Evolutionary conservation across 1,140 invertebrate genomes (phyloP), one percentile per base, ranked within the genome.

Genomic region (Trigoniulus corallinus): DNA sequence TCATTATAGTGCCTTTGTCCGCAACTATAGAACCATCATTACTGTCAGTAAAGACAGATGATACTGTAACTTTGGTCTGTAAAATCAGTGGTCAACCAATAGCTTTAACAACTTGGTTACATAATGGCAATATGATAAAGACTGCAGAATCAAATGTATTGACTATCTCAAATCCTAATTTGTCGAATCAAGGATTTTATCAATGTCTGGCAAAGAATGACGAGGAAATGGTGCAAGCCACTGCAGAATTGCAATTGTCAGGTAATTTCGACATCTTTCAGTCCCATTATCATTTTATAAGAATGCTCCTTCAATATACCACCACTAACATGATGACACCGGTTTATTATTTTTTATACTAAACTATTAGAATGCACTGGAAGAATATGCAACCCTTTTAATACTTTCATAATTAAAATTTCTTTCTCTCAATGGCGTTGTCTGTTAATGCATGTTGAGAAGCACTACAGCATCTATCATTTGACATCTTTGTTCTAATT

Each of bases 61-160:
- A 81, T 52, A 76, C 77, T 25, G 84, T 83, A 12, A 70, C 74
- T 48, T 81, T 89, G 67, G 88, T 87, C 70, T 92, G 87, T 64
- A 77, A 81, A 0, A 78, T 85, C 56, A 74, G 77, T 47, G 85
- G 85, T 29, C 81, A 81, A 65, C 80, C 81, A 22, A 73, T 82
- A 22, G 77, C 78, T 53, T 72, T 73, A 27, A 62, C 88, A 43
- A 75, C 78, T 57, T 89, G 86, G 87, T 72, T 84, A 45, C 84
- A 85, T 68, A 82, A 91, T 64, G 84, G 83, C 3, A n/a, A n/a
- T n/a, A 70, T 76, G 34, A 74, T 78, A 1, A 67, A 85, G 22
- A 67, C 68, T 3, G 27, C 10, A 10, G 43, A 44, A 44, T 7
- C 4, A 7, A 24, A 24, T 44, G 18, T 7, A 20, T 18, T 44